Base-by-base conservation (phyloP, 1,140 invertebrate species). In the Tetramorium alpestre region DNA sequence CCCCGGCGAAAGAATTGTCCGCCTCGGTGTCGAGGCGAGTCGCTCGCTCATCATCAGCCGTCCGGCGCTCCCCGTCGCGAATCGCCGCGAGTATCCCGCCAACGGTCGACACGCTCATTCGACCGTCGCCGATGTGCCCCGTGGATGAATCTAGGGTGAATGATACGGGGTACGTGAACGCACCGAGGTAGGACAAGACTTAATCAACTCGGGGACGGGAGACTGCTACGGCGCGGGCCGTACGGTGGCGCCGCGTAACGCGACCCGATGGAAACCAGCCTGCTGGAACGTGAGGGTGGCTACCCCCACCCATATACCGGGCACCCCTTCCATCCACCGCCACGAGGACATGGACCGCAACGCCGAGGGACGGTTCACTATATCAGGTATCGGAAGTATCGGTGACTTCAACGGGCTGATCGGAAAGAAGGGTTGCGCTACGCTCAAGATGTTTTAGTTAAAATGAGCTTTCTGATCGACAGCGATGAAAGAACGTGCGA, bases 331-430 rank as follows among this genome's bases (percentile, higher is more conserved):
- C 87, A 91, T 86, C 90, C 56, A 65, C 87, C 78, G 84, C 88
- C 92, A 91, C 91, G 91, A 91, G 92, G 93, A 91, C 87, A 89
- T 89, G 89, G 44, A 77, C 49, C 67, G 81, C 28, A 72, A 85
- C 85, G 75, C 70, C 92, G 93, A 88, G 90, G 88, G 90, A 93
- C 87, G 92, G 91, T 91, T 91, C 91, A 87, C 91, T 90, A 88
- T 91, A 91, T 91, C 89, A 91, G 91, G 90, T 95, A 95, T 95
- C 93, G 95, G 94, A 95, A 95, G 92, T 95, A 95, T 95, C 93
- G 95, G 95, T 95, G 95, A 95, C 92, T 95, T 95, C 94, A 95
- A 95, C 95, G 95, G 93, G 88, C 92, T 94, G 95, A 95, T 95
- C 93, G 94, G 94, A 95, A 95, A 95, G 94, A 93, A 93, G 93